Conservation (phyloP, 1,140 invertebrate genomes). For the Pseudobourletiella spinata region DNA sequence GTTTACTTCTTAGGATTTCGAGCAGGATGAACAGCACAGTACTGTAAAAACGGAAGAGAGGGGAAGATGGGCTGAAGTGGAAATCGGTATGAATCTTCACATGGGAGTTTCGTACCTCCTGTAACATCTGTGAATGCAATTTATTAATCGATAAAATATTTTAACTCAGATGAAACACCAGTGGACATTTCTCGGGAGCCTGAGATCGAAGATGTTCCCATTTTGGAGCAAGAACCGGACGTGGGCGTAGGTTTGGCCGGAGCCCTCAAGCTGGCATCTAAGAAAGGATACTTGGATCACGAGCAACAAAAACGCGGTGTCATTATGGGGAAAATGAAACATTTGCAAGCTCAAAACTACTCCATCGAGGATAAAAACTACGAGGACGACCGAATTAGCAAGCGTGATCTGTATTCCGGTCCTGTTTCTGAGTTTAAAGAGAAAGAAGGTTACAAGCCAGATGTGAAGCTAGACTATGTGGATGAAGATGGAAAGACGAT, state of each 20-base stretch:
- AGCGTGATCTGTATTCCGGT: conserved; percentile 67
- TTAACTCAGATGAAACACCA: conserved; percentile 38
- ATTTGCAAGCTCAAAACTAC: conserved; percentile 82
- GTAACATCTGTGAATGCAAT: not conserved
- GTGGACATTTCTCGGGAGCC: conserved; percentile 35
- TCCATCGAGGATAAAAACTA: conserved; percentile 94
- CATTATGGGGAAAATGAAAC: conserved; percentile 60
- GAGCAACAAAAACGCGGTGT: conserved; percentile 62
- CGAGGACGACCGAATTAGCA: conserved; percentile 73
- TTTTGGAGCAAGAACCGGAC: conserved; percentile 90
- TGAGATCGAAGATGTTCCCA: conserved; percentile 53
- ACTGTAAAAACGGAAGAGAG: conserved; percentile 41
- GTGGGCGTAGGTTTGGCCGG: conserved; percentile 84
- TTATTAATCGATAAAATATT: not conserved
- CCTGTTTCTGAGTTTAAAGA: conserved; percentile 89
- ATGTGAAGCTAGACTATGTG: conserved; percentile 88
- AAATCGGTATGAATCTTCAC: conserved; percentile 46
- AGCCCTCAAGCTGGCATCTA: conserved; percentile 82
- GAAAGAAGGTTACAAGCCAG: conserved; percentile 85
- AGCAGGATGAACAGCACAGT: conserved; percentile 44
- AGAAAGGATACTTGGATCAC: conserved; percentile 90
- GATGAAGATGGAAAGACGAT: conserved; percentile 88
- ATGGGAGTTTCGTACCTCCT: not conserved
- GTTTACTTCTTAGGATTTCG: conserved; percentile 49
- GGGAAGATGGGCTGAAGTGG: conserved; percentile 63